Conservation (phyloP, 2,113 vertebrate genomes). For the Lepus europaeus region DNA sequence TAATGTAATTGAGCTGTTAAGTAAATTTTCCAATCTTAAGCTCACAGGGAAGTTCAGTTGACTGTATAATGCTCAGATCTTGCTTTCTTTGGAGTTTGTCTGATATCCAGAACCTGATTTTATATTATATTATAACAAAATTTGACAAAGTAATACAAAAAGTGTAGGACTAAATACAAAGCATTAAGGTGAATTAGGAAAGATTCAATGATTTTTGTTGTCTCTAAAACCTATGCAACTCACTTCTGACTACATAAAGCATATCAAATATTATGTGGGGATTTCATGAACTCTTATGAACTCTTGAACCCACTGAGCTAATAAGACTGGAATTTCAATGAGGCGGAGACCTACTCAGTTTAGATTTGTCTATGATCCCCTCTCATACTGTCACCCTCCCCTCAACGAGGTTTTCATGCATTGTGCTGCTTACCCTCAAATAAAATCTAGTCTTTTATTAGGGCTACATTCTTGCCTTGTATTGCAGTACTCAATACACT, state of each 20-base stretch:
- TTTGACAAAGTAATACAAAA: not conserved
- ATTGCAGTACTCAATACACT: not conserved
- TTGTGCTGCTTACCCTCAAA: not conserved
- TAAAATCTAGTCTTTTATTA: conserved; percentile 16
- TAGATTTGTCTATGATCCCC: conserved; percentile 23
- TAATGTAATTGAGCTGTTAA: not conserved
- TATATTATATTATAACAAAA: not conserved
- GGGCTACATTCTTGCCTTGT: not conserved
- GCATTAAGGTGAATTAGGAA: not conserved
- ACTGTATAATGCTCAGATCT: not conserved
- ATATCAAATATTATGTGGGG: conserved; percentile 19
- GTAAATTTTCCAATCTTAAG: conserved; percentile 24
- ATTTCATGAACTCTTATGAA: conserved; percentile 55
- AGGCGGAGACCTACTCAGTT: conserved; percentile 34
- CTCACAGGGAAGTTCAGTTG: not conserved
- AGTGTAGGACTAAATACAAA: not conserved
- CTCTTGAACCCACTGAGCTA: conserved; percentile 71
- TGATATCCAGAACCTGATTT: not conserved
- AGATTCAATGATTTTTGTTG: not conserved
- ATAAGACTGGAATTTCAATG: conserved; percentile 61
- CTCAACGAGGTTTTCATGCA: not conserved
- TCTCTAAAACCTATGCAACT: not conserved
- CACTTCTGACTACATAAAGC: conserved; percentile 57
- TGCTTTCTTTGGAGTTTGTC: not conserved
- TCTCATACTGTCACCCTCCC: not conserved